Percentiles rank a stretch among this genome's conserved stretches.
Evolutionary conservation across 2,797 vertebrate species (phyloP).

Genomic region (Acipenser ruthenus): DNA sequence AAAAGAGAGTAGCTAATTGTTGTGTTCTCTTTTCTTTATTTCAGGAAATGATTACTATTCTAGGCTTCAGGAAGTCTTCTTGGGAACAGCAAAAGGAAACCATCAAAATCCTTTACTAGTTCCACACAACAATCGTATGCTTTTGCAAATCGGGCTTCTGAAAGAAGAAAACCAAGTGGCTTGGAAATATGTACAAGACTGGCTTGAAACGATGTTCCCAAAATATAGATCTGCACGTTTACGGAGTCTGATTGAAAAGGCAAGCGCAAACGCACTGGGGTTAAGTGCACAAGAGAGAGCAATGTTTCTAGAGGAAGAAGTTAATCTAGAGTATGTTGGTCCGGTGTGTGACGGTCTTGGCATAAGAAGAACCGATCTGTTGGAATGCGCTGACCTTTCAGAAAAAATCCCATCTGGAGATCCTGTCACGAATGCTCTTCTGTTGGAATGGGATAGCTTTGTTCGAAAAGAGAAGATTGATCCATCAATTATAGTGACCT

Average conservation of each 20-base stretch:
- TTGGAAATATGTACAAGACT: conserved; percentile 47
- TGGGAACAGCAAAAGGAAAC: conserved; percentile 53
- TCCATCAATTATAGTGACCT: conserved; percentile 48
- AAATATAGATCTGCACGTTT: conserved; percentile 52
- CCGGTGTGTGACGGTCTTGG: conserved; percentile 65
- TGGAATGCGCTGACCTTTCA: conserved; percentile 60
- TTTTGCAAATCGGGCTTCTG: conserved; percentile 63
- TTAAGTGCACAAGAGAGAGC: conserved; percentile 40
- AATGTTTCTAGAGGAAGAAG: conserved; percentile 49
- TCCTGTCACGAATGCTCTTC: conserved; percentile 57
- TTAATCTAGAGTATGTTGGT: conserved; percentile 65
- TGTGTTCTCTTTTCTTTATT: background rate
- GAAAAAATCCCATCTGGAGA: conserved; percentile 49
- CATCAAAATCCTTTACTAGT: conserved; percentile 36
- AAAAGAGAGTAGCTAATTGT: no score
- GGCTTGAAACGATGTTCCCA: conserved; percentile 59
- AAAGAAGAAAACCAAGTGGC: conserved; percentile 58
- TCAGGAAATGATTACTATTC: conserved; percentile 58
- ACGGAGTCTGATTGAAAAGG: conserved; percentile 55
- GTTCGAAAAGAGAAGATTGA: conserved; percentile 53
- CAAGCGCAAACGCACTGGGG: conserved; percentile 48
- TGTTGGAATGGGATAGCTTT: conserved; percentile 60
- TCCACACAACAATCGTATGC: conserved; percentile 51
- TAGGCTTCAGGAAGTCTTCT: conserved; percentile 56
- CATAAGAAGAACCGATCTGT: conserved; percentile 53